Evolutionary conservation across 2,888 invertebrate species (phyloP).

Genomic region (Ormyrus nitidulus): DNA sequence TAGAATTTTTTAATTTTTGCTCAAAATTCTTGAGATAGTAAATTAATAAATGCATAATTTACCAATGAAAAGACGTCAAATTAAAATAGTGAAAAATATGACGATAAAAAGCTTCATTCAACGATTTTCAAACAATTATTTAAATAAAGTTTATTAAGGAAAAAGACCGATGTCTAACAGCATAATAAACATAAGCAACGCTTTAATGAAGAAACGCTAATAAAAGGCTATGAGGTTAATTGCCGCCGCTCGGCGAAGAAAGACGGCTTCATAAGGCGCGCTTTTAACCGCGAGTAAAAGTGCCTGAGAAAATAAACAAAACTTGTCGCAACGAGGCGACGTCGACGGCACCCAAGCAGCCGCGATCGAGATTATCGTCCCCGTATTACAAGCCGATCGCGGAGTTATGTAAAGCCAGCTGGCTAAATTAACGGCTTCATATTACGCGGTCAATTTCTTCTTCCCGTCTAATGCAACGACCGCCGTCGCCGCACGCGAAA

Average conservation of each 20-base stretch:
- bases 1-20: no score
- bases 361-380: conserved; percentile 14
- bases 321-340: background rate
- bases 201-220: background rate
- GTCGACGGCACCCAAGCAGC: no score
- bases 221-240: no score
- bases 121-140: no score
- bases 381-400: background rate
- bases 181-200: background rate
- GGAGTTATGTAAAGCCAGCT: conserved; percentile 36
- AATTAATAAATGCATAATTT: no score
- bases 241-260: no score
- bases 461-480: conserved; percentile 5
- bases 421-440: conserved; percentile 11
- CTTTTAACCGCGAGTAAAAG: conserved; percentile 7
- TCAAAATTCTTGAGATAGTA: no score
- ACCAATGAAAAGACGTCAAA: no score
- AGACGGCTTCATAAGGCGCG: no score
- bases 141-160: no score
- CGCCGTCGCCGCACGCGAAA: background rate
- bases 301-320: background rate
- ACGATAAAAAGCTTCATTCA: no score
- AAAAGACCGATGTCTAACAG: background rate
- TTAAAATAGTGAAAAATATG: no score
- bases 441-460: conserved; percentile 30